Evolutionary conservation across 2,888 invertebrate species (phyloP), one percentile per base, ranked within the genome.

Genomic region (Protonemura montana): DNA sequence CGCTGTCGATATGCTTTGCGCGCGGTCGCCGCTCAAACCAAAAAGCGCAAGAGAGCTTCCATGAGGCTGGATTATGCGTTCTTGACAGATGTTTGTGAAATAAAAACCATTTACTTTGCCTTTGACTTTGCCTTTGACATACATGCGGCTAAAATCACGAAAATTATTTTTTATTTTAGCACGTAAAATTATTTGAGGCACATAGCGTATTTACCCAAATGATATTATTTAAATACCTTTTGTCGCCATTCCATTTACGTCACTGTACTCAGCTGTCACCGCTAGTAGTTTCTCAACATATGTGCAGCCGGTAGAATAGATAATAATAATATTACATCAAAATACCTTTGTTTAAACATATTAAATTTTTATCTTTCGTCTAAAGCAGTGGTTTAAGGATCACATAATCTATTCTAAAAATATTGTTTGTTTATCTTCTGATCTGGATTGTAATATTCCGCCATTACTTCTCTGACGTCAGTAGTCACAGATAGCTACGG

Each of bases 401-500:
- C 59, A 21, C 59, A 21, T 59, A 10, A 7, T 59, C 59, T 59
- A 21, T 59, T 59, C 59, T 59, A 59, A 59, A 59, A 59, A 59
- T 59, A 59, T 59, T 59, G 59, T 59, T 59, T 59, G 59, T 59
- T 59, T 59, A 59, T 59, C 59, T 59, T 59, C 59, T 81, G 76
- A 76, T 59, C 59, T 83, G 27, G n/a, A 84, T 59, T 16, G 59
- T 84, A 59, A 84, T 76, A 84, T 27, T 26, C 84, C 84, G 84
- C 84, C 84, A 84, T 84, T 59, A 59, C 28, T 59, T 28, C 28
- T 16, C 26, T 84, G 84, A 84, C 84, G 84, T 84, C 84, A 76
- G 16, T 27, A 27, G 26, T 78, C 81, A 81, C 28, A 28, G 28
- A 29, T 85, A 82, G 88, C 89, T 89, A 89, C 89, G 89, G 89